A percentile compares a stretch with the other conserved stretches of the same genome.
Conservation (phyloP, 2,113 vertebrate species). For the Elgaria multicarinata region DNA sequence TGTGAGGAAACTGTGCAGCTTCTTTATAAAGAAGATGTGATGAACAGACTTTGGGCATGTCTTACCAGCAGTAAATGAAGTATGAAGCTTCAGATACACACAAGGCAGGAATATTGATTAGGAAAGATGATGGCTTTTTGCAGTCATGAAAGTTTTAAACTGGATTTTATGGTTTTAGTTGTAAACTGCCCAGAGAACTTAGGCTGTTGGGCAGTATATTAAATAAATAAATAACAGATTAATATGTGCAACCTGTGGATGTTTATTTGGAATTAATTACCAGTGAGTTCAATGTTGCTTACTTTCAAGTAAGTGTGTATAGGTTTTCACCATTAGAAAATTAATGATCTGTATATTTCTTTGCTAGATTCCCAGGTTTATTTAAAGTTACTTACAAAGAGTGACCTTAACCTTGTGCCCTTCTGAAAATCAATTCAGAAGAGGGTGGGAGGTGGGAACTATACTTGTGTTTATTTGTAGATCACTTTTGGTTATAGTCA, state of each 20-base stretch:
- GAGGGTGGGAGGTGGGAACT: slow-evolving; percentile 25
- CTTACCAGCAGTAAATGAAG: background rate
- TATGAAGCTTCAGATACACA: slow-evolving; percentile 14
- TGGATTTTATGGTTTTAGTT: no score
- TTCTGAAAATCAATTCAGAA: slow-evolving; percentile 40
- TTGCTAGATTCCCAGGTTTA: background rate
- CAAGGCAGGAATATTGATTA: slow-evolving; percentile 26
- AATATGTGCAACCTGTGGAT: background rate
- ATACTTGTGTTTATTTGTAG: background rate
- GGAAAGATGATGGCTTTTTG: background rate
- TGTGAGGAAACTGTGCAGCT: background rate
- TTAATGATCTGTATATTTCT: background rate
- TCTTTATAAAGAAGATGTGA: background rate
- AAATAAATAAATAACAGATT: background rate
- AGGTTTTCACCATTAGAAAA: background rate
- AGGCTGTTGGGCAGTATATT: no score
- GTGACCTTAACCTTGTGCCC: slow-evolving; percentile 21
- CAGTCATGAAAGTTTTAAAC: background rate
- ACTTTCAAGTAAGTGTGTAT: background rate
- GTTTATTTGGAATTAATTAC: background rate
- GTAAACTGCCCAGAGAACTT: no score
- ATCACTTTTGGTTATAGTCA: slow-evolving; percentile 10
- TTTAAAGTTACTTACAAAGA: slow-evolving; percentile 37
- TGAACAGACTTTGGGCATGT: background rate
- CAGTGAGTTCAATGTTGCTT: background rate